A percentile compares a stretch with the other conserved stretches of the same genome.
phyloP scores from a whole-genome alignment of 2,113 vertebrate species.

The Helogale parvula region DNA sequence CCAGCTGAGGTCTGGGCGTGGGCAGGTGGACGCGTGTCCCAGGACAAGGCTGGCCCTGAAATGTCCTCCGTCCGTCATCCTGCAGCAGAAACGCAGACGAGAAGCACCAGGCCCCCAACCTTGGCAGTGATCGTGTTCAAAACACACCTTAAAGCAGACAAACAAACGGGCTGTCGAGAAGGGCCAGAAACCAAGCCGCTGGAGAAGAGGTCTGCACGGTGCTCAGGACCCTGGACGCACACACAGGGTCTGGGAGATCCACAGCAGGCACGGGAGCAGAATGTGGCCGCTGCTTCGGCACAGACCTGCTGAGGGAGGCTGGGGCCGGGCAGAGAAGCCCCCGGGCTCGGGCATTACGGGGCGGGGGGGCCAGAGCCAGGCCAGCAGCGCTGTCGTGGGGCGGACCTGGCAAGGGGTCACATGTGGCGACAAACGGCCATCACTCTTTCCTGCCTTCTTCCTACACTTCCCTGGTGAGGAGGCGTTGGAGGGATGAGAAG shows the following conservation, averaged over 20 bases:
- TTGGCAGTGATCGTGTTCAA: neutral
- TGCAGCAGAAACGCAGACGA: neutral
- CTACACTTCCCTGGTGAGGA: neutral
- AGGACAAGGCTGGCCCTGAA: neutral
- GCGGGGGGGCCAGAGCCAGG: neutral
- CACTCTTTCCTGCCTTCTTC: neutral
- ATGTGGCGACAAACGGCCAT: too few relatives aligned
- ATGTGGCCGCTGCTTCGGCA: neutral
- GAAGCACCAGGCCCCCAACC: neutral
- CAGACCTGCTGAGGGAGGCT: neutral
- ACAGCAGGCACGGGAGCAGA: neutral
- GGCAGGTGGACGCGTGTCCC: neutral
- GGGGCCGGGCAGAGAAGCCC: neutral
- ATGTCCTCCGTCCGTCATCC: neutral
- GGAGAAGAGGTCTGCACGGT: neutral
- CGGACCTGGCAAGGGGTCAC: neutral
- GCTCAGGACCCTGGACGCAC: too few relatives aligned
- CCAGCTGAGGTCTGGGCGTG: neutral
- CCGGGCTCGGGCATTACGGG: too few relatives aligned
- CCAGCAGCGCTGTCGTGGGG: neutral
- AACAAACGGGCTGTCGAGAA: neutral
- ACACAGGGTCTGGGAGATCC: neutral
- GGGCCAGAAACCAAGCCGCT: neutral
- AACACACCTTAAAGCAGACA: neutral
- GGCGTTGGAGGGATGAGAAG: neutral